Evolutionary conservation across 2,888 invertebrate genomes (phyloP), one percentile per base, ranked within the genome.

Genomic region (Lycia hirtaria): DNA sequence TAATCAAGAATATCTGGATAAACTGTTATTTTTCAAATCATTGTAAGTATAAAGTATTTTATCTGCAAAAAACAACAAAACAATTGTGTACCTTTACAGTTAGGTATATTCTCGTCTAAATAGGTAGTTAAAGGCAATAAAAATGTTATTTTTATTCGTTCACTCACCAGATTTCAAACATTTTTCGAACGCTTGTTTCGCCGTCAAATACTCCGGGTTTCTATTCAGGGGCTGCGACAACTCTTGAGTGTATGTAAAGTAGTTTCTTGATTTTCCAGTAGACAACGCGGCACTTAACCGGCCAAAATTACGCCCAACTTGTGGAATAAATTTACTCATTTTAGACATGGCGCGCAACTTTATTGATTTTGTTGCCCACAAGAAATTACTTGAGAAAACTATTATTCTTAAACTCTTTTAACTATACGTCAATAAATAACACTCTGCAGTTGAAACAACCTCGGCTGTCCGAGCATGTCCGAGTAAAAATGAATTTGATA

Each of bases 161-260:
- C 12, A 80, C 90, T 92, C 93, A 97, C 98, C 96, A 65, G 98
- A 97, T 85, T 96, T 94, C 51, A 98, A 93, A 62, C 89, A 84
- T 78, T 94, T 94, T 76, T 94, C 92, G 47, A 98, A 95, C 1
- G 97, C 98, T 74, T 97, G 95, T 55, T 96, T 95, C 0, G 96
- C 94, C 4, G 94, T 91, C 14, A 95, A 92, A 90, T 93, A 95
- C 83, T 94, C 94, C 0, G 97, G 97, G 62, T 94, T 94, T 64
- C 95, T 93, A 24, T 95, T 93, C 68, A 96, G 87, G 10, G 97
- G 96, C 87, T 97, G 96, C 32, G 97, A 94, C 37, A 97, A 94
- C 81, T 97, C 97, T 64, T 95, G 95, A 17, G 95, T 94, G 76
- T 97, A 97, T 0, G 97, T 95, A 80, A 95, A 96, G 85, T 94